Evolutionary conservation across 2,888 invertebrate genomes (phyloP), one percentile per base, ranked within the genome.

Genomic region (Lithophane leautieri): DNA sequence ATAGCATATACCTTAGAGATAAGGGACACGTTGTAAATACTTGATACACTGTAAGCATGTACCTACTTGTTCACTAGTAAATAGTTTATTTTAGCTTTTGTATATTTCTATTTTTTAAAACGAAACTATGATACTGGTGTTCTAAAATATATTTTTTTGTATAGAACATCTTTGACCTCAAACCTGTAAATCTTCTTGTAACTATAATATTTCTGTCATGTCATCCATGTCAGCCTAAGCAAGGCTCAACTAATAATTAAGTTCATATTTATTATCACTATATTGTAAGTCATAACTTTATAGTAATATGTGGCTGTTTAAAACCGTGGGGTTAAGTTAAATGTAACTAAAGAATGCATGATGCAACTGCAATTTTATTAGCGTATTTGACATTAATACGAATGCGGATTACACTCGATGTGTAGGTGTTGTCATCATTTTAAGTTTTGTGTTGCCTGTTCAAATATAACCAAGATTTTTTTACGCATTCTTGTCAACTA

Each of bases 171-270:
- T 66, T n/a, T 66, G 73, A 61, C 65, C 60, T 73, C 47, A 72
- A 67, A 28, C n/a, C 44, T 81, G 52, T 79, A 44, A 16, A 63
- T 72, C 22, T 61, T 81, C 44, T 42, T 25, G 61, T 66, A 47
- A 19, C 40, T 54, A 62, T 44, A 68, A 12, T n/a, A 78, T 78
- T 3, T 70, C 52, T 79, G 34, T 83, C 44, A 54, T 65, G 52
- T 70, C 60, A 66, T 42, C 58, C 50, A 58, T 62, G 58, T 65
- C 72, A 83, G 81, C 85, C 82, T 82, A 70, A 66, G 34, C 61
- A 70, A 70, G 78, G 61, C 85, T 81, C 81, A 81, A 81, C 28
- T 82, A 78, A 52, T 50, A 25, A 16, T n/a, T 72, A 85, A 78
- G 66, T 12, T 70, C 71, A 58, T 84, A 77, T 73, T 81, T 83